A percentile compares a stretch with the other conserved stretches of the same genome.
Evolutionary conservation across 2,888 invertebrate genomes (phyloP).

Genomic region (Linnaemya vulpina): DNA sequence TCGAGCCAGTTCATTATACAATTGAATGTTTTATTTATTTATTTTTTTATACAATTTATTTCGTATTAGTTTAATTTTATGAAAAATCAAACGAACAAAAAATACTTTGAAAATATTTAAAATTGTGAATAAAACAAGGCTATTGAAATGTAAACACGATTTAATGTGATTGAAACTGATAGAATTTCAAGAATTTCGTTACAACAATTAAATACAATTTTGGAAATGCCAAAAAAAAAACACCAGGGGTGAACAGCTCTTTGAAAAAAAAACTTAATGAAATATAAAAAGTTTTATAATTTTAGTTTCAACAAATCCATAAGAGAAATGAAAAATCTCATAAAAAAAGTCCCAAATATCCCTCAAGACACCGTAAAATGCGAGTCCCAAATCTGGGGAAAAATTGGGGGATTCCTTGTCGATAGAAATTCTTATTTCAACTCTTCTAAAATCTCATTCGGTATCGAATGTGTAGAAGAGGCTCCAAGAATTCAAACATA

Average conservation of each 20-base stretch:
- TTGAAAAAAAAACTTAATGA: not conserved
- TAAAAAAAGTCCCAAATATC: too few species aligned
- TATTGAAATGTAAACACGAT: slow-evolving; percentile 1
- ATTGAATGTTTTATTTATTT: not conserved
- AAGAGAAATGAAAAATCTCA: too few species aligned
- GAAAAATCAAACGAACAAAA: not conserved
- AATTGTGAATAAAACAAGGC: not conserved
- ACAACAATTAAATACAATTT: not conserved
- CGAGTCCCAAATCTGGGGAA: too few species aligned
- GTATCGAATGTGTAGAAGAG: too few species aligned
- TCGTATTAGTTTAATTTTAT: slow-evolving; percentile 4
- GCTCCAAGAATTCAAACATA: too few species aligned
- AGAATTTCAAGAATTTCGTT: slow-evolving; percentile 23
- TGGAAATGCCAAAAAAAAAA: not conserved
- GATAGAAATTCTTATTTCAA: too few species aligned
- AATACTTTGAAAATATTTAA: not conserved
- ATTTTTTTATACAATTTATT: slow-evolving; percentile 2
- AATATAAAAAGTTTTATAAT: not conserved
- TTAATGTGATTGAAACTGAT: not conserved
- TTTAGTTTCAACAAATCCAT: not conserved
- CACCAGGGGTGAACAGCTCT: not conserved
- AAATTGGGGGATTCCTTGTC: too few species aligned
- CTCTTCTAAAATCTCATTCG: too few species aligned
- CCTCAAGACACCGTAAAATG: too few species aligned
- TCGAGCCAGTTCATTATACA: not conserved